phyloP scores from a whole-genome alignment of 2,113 vertebrate species.

The Lycaon pictus region DNA sequence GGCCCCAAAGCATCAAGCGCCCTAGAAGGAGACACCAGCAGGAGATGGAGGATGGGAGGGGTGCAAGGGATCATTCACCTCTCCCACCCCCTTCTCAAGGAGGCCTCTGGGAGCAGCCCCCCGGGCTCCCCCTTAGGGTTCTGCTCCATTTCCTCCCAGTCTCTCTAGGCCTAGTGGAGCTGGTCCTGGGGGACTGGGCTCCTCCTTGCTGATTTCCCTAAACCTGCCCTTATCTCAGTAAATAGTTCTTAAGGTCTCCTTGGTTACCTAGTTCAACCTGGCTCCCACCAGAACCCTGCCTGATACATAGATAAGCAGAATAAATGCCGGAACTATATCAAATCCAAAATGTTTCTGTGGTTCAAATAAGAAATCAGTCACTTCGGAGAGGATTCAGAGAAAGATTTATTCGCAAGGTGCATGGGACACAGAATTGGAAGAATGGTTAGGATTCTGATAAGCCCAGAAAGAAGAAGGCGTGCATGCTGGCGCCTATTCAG shows the following conservation, averaged over 20 bases:
- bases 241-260: neutral
- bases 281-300: neutral
- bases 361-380: neutral
- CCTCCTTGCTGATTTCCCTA: neutral
- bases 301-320: neutral
- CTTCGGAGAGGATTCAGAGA: neutral
- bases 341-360: neutral
- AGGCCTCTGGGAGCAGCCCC: neutral
- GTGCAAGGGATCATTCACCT: neutral
- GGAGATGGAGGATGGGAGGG: neutral
- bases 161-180: neutral
- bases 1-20: neutral
- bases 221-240: neutral
- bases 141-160: neutral
- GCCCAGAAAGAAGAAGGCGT: neutral
- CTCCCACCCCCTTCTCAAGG: neutral
- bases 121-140: neutral
- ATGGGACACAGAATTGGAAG: rapidly evolving
- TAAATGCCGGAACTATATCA: neutral
- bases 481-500: rapidly evolving
- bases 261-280: neutral
- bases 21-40: neutral
- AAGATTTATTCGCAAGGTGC: rapidly evolving
- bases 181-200: neutral
- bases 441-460: rapidly evolving